Percentiles rank a stretch among this genome's conserved stretches.
These are phyloP conservation scores for Hippocampus barbouri DNA, from an alignment of 2,113 vertebrate species.

Conservation along the genomic window DNA sequence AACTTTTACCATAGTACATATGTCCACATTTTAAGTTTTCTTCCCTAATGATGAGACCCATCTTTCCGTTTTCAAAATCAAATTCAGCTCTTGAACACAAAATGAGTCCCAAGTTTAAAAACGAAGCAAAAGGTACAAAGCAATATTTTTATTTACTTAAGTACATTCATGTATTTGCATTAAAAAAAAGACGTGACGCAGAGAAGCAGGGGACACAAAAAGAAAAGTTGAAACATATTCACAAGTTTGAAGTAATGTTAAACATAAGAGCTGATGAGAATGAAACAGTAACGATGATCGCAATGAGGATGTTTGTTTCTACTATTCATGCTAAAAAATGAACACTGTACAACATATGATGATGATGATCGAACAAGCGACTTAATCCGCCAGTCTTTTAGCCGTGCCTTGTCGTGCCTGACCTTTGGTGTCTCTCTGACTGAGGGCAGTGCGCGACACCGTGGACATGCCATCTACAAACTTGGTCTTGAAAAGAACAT, in stretches of 20 bases:
- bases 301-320: background rate
- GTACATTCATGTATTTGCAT: background rate
- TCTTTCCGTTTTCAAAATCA: too few species aligned
- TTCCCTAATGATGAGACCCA: too few species aligned
- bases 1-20: too few species aligned
- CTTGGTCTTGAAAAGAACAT: slow-evolving; percentile 90
- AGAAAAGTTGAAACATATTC: background rate
- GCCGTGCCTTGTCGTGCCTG: slow-evolving; percentile 63
- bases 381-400: slow-evolving; percentile 57
- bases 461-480: slow-evolving; percentile 92
- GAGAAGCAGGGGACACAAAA: background rate
- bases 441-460: slow-evolving; percentile 76
- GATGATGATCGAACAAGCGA: slow-evolving; percentile 12
- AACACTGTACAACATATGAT: background rate
- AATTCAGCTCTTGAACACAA: background rate
- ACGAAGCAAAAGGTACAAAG: background rate
- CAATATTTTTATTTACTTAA: background rate
- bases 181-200: background rate
- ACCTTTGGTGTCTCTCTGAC: slow-evolving; percentile 57
- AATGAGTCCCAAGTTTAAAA: background rate
- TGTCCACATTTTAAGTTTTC: too few species aligned
- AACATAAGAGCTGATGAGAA: background rate
- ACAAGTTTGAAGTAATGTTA: background rate
- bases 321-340: background rate
- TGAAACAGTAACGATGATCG: background rate